phyloP scores from a whole-genome alignment of 1,140 invertebrate genomes.

The Bombus turneri region DNA sequence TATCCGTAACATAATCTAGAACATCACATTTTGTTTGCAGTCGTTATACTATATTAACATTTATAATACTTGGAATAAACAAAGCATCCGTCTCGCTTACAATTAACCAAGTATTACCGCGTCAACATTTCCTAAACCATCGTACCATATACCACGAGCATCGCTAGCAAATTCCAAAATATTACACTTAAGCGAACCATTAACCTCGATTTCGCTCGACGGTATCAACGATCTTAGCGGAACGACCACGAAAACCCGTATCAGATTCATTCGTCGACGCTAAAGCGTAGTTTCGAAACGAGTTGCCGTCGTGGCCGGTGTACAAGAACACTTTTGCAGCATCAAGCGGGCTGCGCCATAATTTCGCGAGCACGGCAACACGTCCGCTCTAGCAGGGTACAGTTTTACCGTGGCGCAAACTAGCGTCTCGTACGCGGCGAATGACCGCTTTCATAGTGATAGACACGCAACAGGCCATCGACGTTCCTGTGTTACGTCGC shows the following conservation, averaged over 20 bases:
- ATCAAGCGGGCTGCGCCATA: background rate
- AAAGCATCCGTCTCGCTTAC: background rate
- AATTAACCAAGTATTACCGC: background rate
- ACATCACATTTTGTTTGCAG: background rate
- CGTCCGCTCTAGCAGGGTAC: background rate
- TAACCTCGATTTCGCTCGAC: background rate
- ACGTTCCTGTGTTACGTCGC: background rate
- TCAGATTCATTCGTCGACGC: background rate
- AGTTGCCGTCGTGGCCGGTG: background rate
- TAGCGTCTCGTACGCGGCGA: background rate
- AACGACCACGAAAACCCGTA: background rate
- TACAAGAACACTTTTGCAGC: constrained; percentile 5
- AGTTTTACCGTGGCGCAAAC: constrained; percentile 6
- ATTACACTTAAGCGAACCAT: background rate
- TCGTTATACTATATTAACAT: too few species aligned
- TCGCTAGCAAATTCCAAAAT: background rate
- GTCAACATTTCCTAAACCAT: background rate
- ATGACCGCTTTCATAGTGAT: constrained; percentile 9
- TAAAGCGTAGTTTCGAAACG: background rate
- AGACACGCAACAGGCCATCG: constrained; percentile 21
- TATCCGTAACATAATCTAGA: background rate
- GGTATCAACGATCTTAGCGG: background rate
- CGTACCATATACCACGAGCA: background rate
- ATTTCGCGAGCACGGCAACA: background rate
- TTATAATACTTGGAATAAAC: too few species aligned